Evolutionary conservation across 2,797 vertebrate genomes (phyloP), one percentile per base, ranked within the genome.

Genomic region (Harpagifer antarcticus): DNA sequence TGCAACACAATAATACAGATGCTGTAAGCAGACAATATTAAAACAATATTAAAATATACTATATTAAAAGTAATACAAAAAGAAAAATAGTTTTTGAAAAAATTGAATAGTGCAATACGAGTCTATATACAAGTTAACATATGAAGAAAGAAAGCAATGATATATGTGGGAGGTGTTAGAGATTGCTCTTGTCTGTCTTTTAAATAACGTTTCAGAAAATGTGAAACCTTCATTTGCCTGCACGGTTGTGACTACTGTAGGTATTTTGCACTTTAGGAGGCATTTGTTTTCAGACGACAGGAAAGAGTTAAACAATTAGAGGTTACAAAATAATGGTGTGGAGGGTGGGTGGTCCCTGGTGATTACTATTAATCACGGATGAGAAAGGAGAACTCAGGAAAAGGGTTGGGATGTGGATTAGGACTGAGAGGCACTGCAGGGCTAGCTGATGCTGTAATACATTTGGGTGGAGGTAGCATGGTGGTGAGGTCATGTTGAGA

Each of bases 251-350:
- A 72, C 75, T 74, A 27, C 27, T 5, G 27, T 27, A 54, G 17
- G 63, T 62, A 52, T 55, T 33, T 42, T 61, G 55, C 23, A 68
- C 31, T 47, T 50, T 61, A 71, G 31, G 70, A 81, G 56, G 20
- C 58, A 6, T 86, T 85, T 92, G 79, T 90, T 92, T 90, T 91
- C 3, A 62, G 82, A 63, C 78, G 84, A 88, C 93, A 92, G 93
- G 92, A 94, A 95, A 80, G 89, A 76, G 92, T 94, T 93, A 92
- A 90, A 95, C 90, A 92, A 92, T 90, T 59, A 85, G 67, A 72
- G 64, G 77, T 81, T 80, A 65, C 75, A 83, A 87, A 92, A 90
- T 89, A 91, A 86, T 67, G 61, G 82, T 44, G 70, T 15, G 66
- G 79, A 12, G 53, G 68, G 59, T 84, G 89, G 88, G 89, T 83